Base-by-base conservation (phyloP, 1,140 invertebrate species). In the Hydropsyche tenuis region DNA sequence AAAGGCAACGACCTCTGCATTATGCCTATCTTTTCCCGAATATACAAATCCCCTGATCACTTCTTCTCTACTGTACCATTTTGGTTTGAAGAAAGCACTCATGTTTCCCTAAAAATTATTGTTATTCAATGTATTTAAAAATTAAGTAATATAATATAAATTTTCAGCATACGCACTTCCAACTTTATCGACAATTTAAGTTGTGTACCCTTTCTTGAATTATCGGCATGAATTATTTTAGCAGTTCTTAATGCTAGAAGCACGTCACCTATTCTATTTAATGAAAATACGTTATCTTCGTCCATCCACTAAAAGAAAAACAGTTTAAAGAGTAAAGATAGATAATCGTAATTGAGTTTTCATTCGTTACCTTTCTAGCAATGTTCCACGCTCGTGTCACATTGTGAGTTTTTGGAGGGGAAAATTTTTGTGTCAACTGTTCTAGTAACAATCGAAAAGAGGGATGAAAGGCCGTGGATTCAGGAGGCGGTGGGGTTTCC, bases 1-100 rank as follows among this genome's bases (percentile, higher is more conserved):
- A 85, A 97, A 97, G n/a, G 93, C 93, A 78, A 94, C 91, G n/a
- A 97, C 91, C 88, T 98, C 96, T n/a, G 94, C 94, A 83, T 94
- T 94, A 80, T 97, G 94, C 11, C 96, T 86, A 82, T 98, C 96
- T 82, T 92, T 93, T 16, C 96, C 96, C 56, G 89, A 89, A 86
- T 96, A 96, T 9, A 96, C 92, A 43, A 88, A 86, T 1, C 93
- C 95, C 75, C 89, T 86, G 60, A 97, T 89, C 5, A 96, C 81
- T 79, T 91, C 86, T 72, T 90, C 88, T 79, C 92, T 85, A 6
- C 87, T 80, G 83, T 96, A 97, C 90, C 95, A 94, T 81, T 92
- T 92, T 23, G 96, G 96, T 84, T 98, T 98, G 79, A 97, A 97
- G 48, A 95, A 87, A 18, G 91, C 90, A 82, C 90, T 91, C 78